A percentile compares a stretch with the other conserved stretches of the same genome.
These are phyloP conservation scores for Herpetotheres cachinnans DNA, from an alignment of 2,113 vertebrate species.

Conservation along the genomic window DNA sequence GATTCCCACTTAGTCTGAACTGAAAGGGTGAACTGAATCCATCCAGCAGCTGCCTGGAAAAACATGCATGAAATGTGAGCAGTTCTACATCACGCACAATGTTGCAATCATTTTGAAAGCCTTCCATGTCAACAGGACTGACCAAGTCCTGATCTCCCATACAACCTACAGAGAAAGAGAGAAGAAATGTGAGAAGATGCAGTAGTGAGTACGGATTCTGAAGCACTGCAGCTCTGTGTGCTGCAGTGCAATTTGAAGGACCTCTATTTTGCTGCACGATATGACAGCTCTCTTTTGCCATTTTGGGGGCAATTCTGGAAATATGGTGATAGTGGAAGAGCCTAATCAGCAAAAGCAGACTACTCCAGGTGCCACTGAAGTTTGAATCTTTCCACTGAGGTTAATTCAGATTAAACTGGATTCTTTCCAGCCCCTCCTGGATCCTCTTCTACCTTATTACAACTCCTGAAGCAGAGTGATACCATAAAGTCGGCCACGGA, in stretches of 20 bases:
- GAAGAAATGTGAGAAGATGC: background rate
- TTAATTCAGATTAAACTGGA: background rate
- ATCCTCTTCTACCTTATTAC: background rate
- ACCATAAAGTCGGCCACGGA: too few species aligned
- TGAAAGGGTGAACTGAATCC: background rate
- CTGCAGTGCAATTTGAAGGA: background rate
- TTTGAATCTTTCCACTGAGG: background rate
- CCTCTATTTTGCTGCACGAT: background rate
- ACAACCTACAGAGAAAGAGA: background rate
- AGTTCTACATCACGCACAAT: background rate
- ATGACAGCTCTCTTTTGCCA: background rate
- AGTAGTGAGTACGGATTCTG: fast-evolving
- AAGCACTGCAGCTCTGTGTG: background rate
- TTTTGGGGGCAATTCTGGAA: background rate
- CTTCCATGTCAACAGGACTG: background rate
- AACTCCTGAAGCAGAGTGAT: background rate
- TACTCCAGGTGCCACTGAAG: background rate
- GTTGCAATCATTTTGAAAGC: background rate
- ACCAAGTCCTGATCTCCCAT: background rate
- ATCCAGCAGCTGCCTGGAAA: background rate
- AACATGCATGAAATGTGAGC: background rate
- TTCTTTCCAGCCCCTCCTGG: background rate
- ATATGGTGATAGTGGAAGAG: background rate
- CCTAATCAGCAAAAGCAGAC: background rate
- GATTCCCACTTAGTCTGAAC: background rate